A percentile compares a stretch with the other conserved stretches of the same genome.
phyloP scores from a whole-genome alignment of 2,888 invertebrate species.

The Epistrophella euchroma region DNA sequence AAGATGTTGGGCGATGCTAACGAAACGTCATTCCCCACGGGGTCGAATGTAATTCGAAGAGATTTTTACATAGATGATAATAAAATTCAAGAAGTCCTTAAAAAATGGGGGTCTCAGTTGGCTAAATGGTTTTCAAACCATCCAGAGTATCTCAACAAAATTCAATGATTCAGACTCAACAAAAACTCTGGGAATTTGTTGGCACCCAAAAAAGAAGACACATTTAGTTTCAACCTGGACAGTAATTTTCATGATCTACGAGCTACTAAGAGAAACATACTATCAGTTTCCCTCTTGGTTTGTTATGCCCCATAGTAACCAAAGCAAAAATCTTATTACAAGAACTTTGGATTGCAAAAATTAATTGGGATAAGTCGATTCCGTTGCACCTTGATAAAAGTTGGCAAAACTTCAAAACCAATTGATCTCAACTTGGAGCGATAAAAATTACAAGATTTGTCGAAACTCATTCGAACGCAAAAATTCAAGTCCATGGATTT shows the following conservation, averaged over 20 bases:
- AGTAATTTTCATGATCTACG: neutral
- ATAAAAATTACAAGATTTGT: no score
- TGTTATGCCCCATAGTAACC: neutral
- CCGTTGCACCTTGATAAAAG: neutral
- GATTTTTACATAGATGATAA: neutral
- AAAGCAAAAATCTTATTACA: neutral
- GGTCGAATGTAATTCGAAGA: neutral
- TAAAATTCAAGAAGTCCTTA: neutral
- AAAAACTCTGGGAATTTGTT: neutral
- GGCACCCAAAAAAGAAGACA: neutral
- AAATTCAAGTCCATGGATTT: neutral
- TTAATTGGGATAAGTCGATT: constrained; percentile 1
- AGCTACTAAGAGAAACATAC: neutral
- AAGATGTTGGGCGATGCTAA: neutral
- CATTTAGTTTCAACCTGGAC: neutral
- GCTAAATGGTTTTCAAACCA: no score
- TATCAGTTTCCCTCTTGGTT: neutral
- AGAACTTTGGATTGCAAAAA: neutral
- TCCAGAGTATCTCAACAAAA: no score
- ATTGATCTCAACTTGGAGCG: no score
- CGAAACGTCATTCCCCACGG: neutral
- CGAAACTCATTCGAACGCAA: no score
- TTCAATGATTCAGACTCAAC: no score
- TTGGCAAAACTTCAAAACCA: no score
- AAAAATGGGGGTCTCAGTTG: neutral